Evolutionary conservation across 23 tunicate species (phyloP).

Genomic region (Diplosoma virens): DNA sequence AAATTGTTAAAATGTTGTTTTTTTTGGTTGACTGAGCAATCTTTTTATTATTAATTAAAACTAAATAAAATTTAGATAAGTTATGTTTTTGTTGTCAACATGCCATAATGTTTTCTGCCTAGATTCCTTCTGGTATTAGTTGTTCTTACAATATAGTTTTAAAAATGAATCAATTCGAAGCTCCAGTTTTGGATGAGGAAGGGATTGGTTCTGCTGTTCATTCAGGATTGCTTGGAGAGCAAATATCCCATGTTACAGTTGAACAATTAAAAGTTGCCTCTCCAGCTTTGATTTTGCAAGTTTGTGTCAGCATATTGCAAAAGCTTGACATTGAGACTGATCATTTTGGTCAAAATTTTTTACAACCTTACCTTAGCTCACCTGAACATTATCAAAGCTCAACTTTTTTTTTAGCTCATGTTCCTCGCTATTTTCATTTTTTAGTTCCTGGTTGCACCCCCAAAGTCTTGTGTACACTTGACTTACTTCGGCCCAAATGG

Average conservation of each 20-base stretch:
- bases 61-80: too few species aligned
- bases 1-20: too few species aligned
- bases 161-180: constrained; percentile 29
- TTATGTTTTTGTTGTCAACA: too few species aligned
- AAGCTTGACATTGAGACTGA: constrained; percentile 44
- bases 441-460: constrained; percentile 34
- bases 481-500: constrained; percentile 52
- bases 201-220: constrained; percentile 23
- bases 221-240: constrained; percentile 38
- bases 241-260: constrained; percentile 25
- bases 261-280: constrained; percentile 45
- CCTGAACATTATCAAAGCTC: constrained; percentile 27
- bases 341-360: constrained; percentile 29
- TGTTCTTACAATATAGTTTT: too few species aligned
- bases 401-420: constrained; percentile 2
- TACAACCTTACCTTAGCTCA: neutral
- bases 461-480: neutral
- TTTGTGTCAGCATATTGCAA: constrained; percentile 45
- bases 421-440: constrained; percentile 7
- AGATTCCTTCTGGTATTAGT: neutral
- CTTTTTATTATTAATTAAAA: too few species aligned
- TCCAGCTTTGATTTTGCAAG: constrained; percentile 32
- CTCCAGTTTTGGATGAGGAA: constrained; percentile 28
- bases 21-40: too few species aligned
- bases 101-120: neutral